Base-by-base conservation (phyloP, 2,797 vertebrate species). In the Enteromius unitaeniatus region DNA sequence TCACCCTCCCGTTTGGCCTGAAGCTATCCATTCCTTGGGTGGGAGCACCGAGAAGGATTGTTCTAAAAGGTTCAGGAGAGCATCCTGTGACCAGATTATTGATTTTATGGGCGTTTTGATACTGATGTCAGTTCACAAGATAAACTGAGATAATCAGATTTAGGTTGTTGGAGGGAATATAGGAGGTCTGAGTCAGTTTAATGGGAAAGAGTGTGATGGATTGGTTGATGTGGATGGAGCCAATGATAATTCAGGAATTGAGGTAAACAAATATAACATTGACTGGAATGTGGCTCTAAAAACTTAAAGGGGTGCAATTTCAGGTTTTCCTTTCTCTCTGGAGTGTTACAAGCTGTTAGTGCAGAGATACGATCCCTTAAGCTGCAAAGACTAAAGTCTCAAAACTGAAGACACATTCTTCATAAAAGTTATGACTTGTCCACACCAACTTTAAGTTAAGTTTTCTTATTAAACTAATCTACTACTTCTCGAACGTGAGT, bases 1-100 rank as follows among this genome's bases (percentile, higher is more conserved):
- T 89, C 87, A 92, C 90, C 89, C 3, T 81, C 84, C 86, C 75
- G 55, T 62, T 87, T 62, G 84, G 90, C 89, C 81, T 75, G 69
- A 70, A 82, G 76, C 28, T 75, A 76, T 84, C 68, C 34, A 53
- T 58, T 81, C 62, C 65, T 68, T 34, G 67, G 62, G 78, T 53
- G 73, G 73, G 73, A 77, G 68, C 79, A 86, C 47, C 51, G 11
- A 76, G 83, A 81, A 42, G 45, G 80, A 86, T 80, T 87, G 81
- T 81, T 88, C 37, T 87, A 73, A 21, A 86, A 81, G 62, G 37
- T 80, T 84, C 17, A 72, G 26, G 47, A 79, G 78, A 84, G 70
- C 76, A 69, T 75, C 69, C 26, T 67, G 53, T 81, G 73, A 70
- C 40, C 81, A 84, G 55, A 55, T 51, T 81, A 77, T 86, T 87